Evolutionary conservation across 2,888 invertebrate species (phyloP).

Genomic region (Oscheius sp.): DNA sequence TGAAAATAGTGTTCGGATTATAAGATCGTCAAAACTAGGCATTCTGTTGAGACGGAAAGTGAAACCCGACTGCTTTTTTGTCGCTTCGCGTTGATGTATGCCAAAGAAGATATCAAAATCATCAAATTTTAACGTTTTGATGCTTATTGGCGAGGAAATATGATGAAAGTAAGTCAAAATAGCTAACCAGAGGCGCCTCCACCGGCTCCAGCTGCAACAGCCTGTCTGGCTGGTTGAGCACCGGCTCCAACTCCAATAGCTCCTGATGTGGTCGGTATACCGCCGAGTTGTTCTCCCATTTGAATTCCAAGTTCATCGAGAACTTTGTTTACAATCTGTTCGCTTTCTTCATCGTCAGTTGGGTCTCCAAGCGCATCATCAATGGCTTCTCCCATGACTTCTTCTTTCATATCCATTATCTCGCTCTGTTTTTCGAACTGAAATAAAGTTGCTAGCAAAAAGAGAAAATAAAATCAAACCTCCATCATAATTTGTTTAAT

Average conservation of each 20-base stretch:
- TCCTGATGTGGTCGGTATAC: constrained; percentile 81
- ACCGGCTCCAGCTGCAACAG: constrained; percentile 28
- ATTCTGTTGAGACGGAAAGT: constrained; percentile 15
- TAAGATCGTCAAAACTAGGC: constrained; percentile 1
- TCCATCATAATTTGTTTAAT: constrained; percentile 85
- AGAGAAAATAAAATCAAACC: constrained; percentile 9
- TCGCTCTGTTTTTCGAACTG: constrained; percentile 96
- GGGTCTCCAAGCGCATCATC: constrained; percentile 99
- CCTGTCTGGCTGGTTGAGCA: constrained; percentile 27
- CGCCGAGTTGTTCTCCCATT: constrained; percentile 88
- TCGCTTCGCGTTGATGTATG: constrained; percentile 26
- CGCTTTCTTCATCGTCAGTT: constrained; percentile 93
- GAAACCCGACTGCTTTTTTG: constrained; percentile 27
- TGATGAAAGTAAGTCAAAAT: not conserved
- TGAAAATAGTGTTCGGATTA: not conserved
- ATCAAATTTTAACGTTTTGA: not conserved
- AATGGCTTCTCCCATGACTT: constrained; percentile 99
- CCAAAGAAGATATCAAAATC: not conserved
- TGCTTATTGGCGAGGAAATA: not conserved
- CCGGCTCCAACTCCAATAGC: constrained; percentile 66
- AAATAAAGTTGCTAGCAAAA: constrained; percentile 2
- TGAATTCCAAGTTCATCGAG: constrained; percentile 96
- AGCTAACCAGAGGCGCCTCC: constrained; percentile 32
- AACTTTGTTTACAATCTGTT: constrained; percentile 74
- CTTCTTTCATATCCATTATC: constrained; percentile 99